Conservation (phyloP, 1,140 invertebrate genomes). For the Lepidurus apus region DNA sequence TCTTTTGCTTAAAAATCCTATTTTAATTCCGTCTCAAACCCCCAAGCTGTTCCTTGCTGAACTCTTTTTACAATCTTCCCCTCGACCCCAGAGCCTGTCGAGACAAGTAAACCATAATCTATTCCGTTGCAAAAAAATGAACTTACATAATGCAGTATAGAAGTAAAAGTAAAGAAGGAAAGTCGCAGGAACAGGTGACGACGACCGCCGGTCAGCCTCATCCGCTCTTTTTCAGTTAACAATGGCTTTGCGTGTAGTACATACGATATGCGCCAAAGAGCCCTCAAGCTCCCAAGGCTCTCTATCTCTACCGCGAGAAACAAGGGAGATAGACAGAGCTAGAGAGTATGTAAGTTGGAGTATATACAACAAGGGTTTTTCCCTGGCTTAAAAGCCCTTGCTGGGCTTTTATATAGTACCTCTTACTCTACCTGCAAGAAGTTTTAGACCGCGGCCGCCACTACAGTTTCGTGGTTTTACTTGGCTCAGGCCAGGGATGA, state of each 20-base stretch:
- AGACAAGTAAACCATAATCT: no score
- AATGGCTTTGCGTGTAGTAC: constrained; percentile 15
- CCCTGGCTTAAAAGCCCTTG: background rate
- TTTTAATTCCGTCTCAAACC: no score
- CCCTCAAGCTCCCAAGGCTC: background rate
- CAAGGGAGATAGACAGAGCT: background rate
- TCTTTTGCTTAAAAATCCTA: no score
- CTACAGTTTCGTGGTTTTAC: background rate
- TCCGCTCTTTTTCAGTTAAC: constrained; percentile 3
- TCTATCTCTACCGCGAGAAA: background rate
- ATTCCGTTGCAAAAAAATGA: background rate
- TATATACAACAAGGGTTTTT: constrained; percentile 14
- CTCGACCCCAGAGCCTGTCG: no score
- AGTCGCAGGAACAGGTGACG: background rate
- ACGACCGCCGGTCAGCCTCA: constrained; percentile 12
- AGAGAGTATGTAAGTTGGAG: background rate
- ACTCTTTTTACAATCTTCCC: no score
- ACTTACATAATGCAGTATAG: background rate
- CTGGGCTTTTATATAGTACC: background rate
- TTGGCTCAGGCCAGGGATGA: background rate
- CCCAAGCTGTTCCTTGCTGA: no score
- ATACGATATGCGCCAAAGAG: constrained; percentile 9
- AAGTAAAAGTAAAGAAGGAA: background rate
- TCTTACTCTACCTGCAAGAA: constrained; percentile 9
- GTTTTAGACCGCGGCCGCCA: background rate